These are phyloP conservation scores for Emys orbicularis DNA, from an alignment of 2,797 vertebrate species.

Conservation along the genomic window DNA sequence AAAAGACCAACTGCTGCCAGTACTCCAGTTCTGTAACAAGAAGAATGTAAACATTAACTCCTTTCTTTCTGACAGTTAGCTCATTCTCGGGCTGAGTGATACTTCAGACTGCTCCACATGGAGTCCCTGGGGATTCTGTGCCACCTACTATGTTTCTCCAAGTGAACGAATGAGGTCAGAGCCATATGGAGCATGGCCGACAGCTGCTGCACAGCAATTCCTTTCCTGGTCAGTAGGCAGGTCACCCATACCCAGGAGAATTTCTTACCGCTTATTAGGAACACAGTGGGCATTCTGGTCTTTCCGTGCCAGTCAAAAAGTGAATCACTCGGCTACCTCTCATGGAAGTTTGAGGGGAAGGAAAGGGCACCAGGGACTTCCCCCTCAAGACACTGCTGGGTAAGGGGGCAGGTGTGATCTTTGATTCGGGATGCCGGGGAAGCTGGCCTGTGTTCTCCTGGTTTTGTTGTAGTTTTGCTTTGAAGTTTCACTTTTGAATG, in stretches of 20 bases:
- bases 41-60: neutral
- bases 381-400: neutral
- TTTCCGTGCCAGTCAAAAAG: neutral
- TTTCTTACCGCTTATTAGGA: neutral
- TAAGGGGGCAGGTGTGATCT: neutral
- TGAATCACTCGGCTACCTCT: neutral
- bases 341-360: neutral
- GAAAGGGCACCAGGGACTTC: neutral
- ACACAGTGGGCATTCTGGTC: neutral
- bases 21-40: no score
- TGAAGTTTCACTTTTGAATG: neutral
- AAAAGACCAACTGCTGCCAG: neutral
- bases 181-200: no score
- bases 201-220: neutral
- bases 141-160: neutral
- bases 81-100: neutral
- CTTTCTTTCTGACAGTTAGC: neutral
- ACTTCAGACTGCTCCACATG: neutral
- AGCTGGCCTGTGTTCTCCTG: neutral
- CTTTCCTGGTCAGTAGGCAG: neutral
- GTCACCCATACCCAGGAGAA: neutral
- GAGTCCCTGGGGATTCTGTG: neutral
- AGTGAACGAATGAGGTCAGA: neutral
- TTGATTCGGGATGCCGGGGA: neutral
- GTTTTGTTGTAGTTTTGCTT: neutral